phyloP scores from a whole-genome alignment of 2,797 vertebrate species.

The Zalophus californianus region DNA sequence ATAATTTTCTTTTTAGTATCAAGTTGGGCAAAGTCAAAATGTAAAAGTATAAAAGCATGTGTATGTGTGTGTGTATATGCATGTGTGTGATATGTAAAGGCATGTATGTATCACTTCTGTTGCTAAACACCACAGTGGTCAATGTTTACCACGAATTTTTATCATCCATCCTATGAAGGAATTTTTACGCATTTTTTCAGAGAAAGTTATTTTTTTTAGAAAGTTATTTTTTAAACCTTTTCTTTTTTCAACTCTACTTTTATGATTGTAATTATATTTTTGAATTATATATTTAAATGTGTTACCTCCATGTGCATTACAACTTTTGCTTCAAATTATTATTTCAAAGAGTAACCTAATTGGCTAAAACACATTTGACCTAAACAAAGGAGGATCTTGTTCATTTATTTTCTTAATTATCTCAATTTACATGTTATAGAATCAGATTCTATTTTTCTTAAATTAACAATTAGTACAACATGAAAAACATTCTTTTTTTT shows the following conservation, averaged over 20 bases:
- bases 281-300: background rate
- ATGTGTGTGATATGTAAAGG: background rate
- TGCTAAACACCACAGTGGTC: background rate
- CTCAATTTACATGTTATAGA: background rate
- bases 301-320: background rate
- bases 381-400: background rate
- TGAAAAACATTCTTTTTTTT: background rate
- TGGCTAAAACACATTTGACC: background rate
- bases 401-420: background rate
- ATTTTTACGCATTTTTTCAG: background rate
- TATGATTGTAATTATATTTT: background rate
- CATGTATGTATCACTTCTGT: background rate
- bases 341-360: background rate
- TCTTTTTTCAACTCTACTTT: background rate
- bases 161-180: background rate
- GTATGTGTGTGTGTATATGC: no score
- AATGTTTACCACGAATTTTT: background rate
- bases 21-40: background rate
- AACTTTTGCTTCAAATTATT: background rate
- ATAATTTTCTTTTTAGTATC: background rate
- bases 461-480: background rate
- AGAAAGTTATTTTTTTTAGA: background rate
- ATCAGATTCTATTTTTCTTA: background rate
- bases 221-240: background rate
- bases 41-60: background rate